Percentiles rank a stretch among this genome's conserved stretches.
phyloP scores from a whole-genome alignment of 2,888 invertebrate genomes.

The Platerodrilus igneus region DNA sequence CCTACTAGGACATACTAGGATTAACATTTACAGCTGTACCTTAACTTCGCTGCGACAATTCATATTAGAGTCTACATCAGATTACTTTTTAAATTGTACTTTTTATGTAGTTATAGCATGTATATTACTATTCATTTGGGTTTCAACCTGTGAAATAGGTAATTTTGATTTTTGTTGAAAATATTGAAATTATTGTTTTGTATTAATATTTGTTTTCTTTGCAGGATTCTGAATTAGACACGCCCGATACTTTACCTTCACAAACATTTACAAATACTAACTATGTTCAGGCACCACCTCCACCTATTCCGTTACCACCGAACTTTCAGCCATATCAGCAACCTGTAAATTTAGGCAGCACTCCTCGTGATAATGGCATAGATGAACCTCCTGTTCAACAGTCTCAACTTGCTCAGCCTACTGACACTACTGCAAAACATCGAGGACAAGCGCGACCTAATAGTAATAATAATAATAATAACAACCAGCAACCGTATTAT shows the following conservation, averaged over 20 bases:
- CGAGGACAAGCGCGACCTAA: conserved; percentile 29
- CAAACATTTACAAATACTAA: conserved; percentile 85
- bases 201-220: conserved; percentile 18
- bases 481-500: conserved; percentile 43
- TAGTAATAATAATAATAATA: too few relatives aligned
- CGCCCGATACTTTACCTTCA: conserved; percentile 68
- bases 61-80: too few relatives aligned
- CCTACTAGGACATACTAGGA: too few relatives aligned
- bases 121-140: too few relatives aligned
- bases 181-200: too few relatives aligned
- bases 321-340: conserved; percentile 43
- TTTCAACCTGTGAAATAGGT: too few relatives aligned
- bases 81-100: too few relatives aligned
- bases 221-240: conserved; percentile 80
- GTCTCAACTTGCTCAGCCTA: conserved; percentile 37
- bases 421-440: conserved; percentile 40
- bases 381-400: conserved; percentile 17
- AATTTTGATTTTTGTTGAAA: too few relatives aligned
- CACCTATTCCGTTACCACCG: conserved; percentile 56
- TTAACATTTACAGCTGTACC: too few relatives aligned
- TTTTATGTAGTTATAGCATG: too few relatives aligned
- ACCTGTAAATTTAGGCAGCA: conserved; percentile 35
- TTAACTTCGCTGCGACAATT: too few relatives aligned
- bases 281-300: conserved; percentile 57
- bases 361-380: conserved; percentile 28